Percentiles rank a stretch among this genome's conserved stretches.
These are phyloP conservation scores for Phytoseiulus persimilis DNA, from an alignment of 2,888 invertebrate genomes.

Conservation along the genomic window DNA sequence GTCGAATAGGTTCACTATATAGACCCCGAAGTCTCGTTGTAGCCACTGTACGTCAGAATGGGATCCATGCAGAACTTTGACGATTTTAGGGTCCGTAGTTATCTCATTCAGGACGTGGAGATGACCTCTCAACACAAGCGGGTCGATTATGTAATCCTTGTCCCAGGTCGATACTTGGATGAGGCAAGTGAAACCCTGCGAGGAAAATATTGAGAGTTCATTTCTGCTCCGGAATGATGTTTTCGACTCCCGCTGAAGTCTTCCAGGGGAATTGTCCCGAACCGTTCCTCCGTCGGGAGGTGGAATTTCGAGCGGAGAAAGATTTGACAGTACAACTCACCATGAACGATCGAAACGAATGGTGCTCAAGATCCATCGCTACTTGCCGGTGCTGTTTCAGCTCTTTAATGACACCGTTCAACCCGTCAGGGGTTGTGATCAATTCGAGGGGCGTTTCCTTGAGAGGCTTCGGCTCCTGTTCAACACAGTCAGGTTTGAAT, in stretches of 20 bases:
- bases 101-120: conserved; percentile 73
- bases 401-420: conserved; percentile 61
- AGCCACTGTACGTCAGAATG: conserved; percentile 81
- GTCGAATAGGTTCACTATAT: conserved; percentile 93
- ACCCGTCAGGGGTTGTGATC: conserved; percentile 60
- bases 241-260: no score
- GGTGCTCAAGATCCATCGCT: conserved; percentile 82
- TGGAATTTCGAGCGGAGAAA: no score
- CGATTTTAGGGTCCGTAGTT: conserved; percentile 76
- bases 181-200: conserved; percentile 86
- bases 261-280: no score
- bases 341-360: conserved; percentile 62
- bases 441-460: conserved; percentile 61
- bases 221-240: conserved; percentile 47
- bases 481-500: no score
- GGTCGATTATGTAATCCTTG: conserved; percentile 80
- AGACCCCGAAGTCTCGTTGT: conserved; percentile 86
- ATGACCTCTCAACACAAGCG: conserved; percentile 70
- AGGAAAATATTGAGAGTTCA: no score
- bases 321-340: no score
- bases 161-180: conserved; percentile 78
- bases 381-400: conserved; percentile 63
- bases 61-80: conserved; percentile 93
- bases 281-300: no score
- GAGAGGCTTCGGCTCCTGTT: conserved; percentile 54